Evolutionary conservation across 2,888 invertebrate genomes (phyloP), one percentile per base, ranked within the genome.

Genomic region (Petrophora chlorosata): DNA sequence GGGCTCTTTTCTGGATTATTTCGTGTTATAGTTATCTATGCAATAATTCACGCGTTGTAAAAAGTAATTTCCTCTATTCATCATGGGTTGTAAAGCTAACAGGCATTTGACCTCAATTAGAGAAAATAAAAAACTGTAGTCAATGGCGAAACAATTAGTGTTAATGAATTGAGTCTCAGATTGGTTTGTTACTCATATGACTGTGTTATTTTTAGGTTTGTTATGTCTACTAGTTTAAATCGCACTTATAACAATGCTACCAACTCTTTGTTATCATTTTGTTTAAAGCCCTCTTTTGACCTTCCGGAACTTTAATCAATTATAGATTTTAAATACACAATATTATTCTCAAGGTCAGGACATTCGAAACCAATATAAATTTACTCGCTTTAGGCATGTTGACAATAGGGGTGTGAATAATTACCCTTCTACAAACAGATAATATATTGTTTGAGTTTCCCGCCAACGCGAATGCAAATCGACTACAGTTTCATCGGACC

Each of bases 71-170:
- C 73, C 75, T 75, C 62, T 56, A 71, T 61, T 61, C 72, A 73
- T 69, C 68, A 75, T 67, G 67, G 67, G 68, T 56, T 65, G 63
- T 73, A 72, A 67, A 77, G 75, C 71, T 79, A 82, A 80, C 69
- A 74, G 65, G 61, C 82, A 78, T 78, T 82, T 83, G 78, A 76
- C 83, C 82, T 76, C 79, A 85, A 83, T 85, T 82, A 80, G 72
- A 73, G 69, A 80, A 80, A 81, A 79, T 76, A 82, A 78, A n/a
- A 79, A 82, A 80, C 71, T 74, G 46, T 67, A 65, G 61, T 68
- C 85, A 85, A 85, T 85, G 85, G 81, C 84, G 80, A 80, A 83
- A 79, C 78, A 82, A 83, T 85, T 80, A 76, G 69, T 72, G 72
- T 68, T 78, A 79, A 80, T 78, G 72, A 79, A 76, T 76, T 69